A percentile compares a stretch with the other conserved stretches of the same genome.
These are phyloP conservation scores for Callionymus lyra DNA, from an alignment of 2,113 vertebrate genomes.

Conservation along the genomic window DNA sequence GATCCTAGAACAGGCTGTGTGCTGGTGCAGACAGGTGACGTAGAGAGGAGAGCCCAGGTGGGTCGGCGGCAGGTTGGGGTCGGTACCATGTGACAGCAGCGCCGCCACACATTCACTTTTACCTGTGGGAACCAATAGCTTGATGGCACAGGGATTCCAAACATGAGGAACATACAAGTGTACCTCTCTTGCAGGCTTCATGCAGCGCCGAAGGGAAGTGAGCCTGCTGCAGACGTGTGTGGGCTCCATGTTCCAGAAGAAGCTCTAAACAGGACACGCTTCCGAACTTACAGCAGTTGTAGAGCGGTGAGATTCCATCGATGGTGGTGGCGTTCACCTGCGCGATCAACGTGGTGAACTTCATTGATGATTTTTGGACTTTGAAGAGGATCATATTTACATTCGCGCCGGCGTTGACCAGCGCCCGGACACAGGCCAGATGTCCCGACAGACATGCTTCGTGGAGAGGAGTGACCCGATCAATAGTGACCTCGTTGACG, in stretches of 20 bases:
- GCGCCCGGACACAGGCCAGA: constrained; percentile 80
- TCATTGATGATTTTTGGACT: neutral
- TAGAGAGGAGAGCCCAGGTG: constrained; percentile 50
- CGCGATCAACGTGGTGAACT: neutral
- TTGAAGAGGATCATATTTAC: constrained; percentile 57
- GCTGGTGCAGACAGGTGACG: constrained; percentile 39
- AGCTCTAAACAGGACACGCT: constrained; percentile 77
- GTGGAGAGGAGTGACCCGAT: constrained; percentile 88
- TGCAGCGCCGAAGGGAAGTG: constrained; percentile 84
- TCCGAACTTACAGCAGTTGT: constrained; percentile 82
- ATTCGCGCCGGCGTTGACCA: constrained; percentile 86
- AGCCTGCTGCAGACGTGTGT: constrained; percentile 69
- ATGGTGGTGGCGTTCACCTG: constrained; percentile 90
- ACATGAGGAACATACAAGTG: neutral
- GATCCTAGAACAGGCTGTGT: constrained; percentile 29
- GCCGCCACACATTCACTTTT: constrained; percentile 45
- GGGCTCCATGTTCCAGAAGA: constrained; percentile 83
- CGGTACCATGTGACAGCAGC: constrained; percentile 42
- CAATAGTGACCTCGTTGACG: constrained; percentile 83
- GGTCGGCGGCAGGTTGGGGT: constrained; percentile 35
- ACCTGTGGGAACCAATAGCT: constrained; percentile 24
- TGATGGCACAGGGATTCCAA: neutral
- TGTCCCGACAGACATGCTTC: constrained; percentile 93
- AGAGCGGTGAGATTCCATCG: constrained; percentile 84
- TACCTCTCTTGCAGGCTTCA: constrained; percentile 88